phyloP scores from a whole-genome alignment of 2,113 vertebrate species.

The Catharus bicknelli region DNA sequence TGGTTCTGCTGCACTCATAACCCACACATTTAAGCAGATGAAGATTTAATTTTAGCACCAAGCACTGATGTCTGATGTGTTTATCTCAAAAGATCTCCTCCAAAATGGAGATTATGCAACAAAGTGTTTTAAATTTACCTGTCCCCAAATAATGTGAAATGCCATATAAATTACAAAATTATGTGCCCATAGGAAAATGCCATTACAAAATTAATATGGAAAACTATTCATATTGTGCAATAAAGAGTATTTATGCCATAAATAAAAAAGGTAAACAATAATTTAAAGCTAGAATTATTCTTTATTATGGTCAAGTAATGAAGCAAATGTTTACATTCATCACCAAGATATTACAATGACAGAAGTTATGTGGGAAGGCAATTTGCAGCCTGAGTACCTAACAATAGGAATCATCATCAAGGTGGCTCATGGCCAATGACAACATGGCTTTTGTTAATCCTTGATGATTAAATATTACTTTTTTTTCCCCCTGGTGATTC shows the following conservation, averaged over 20 bases:
- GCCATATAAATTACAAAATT: not conserved
- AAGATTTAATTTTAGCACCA: conserved; percentile 16
- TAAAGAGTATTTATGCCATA: not conserved
- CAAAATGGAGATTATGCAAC: not conserved
- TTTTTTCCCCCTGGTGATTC: not conserved
- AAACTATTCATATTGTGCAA: not conserved
- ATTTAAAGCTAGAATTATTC: not conserved
- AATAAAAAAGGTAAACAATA: not conserved
- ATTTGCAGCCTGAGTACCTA: not conserved
- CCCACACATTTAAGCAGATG: not conserved
- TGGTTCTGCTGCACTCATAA: not conserved
- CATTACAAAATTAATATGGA: not conserved
- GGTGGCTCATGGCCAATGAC: not conserved
- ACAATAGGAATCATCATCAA: not conserved
- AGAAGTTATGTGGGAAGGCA: not conserved
- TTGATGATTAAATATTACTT: not conserved
- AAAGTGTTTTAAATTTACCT: not conserved
- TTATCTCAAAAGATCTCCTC: not conserved
- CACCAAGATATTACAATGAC: not conserved
- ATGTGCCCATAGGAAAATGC: not conserved
- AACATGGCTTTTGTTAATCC: not conserved
- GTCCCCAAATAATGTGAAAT: not conserved
- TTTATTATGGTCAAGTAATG: not conserved
- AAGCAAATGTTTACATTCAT: not conserved
- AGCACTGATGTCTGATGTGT: not conserved